phyloP scores from a whole-genome alignment of 2,888 invertebrate species.

The Agrenia bidenticulata region DNA sequence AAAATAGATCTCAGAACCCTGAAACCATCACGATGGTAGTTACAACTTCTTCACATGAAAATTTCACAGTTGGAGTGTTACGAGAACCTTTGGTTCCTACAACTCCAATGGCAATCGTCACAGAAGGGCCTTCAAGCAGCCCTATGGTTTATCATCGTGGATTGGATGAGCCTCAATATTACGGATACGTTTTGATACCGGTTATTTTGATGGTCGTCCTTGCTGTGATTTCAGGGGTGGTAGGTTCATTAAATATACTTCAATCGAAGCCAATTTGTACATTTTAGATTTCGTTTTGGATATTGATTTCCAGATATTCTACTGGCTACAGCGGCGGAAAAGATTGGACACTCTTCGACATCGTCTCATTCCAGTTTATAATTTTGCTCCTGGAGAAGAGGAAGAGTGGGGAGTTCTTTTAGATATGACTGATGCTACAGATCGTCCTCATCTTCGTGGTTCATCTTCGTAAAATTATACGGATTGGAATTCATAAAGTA shows the following conservation, averaged over 20 bases:
- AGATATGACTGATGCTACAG: not conserved
- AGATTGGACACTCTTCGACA: slow-evolving; percentile 64
- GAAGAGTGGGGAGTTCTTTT: slow-evolving; percentile 57
- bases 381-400: slow-evolving; percentile 68
- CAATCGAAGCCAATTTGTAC: too few relatives aligned
- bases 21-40: too few relatives aligned
- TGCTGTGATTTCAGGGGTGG: slow-evolving; percentile 37
- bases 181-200: slow-evolving; percentile 35
- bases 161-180: not conserved
- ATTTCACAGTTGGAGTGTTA: slow-evolving; percentile 12
- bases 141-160: too few relatives aligned
- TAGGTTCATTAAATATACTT: slow-evolving; percentile 19
- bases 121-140: not conserved
- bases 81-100: slow-evolving; percentile 14
- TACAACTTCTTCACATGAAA: not conserved
- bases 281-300: not conserved
- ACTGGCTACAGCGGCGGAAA: slow-evolving; percentile 52
- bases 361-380: slow-evolving; percentile 68
- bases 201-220: slow-evolving; percentile 31
- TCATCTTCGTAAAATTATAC: too few relatives aligned
- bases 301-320: slow-evolving; percentile 32
- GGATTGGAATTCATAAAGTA: too few relatives aligned
- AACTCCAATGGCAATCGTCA: slow-evolving; percentile 15
- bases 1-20: too few relatives aligned
- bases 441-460: too few relatives aligned